A percentile compares a stretch with the other conserved stretches of the same genome.
Evolutionary conservation across 2,797 vertebrate species (phyloP).

Genomic region (Malurus splendens): DNA sequence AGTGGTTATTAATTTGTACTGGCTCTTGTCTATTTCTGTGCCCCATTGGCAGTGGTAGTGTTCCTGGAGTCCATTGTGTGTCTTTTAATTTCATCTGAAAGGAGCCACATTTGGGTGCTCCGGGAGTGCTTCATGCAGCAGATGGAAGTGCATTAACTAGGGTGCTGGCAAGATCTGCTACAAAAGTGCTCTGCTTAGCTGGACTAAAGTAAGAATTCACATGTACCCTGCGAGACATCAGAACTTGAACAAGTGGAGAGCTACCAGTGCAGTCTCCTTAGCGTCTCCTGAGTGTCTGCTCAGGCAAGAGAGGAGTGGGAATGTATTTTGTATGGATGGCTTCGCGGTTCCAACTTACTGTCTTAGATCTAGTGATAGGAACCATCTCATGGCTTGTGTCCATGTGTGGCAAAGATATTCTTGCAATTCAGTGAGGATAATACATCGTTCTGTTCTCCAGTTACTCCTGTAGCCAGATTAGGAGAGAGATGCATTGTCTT

Average conservation of each 20-base stretch:
- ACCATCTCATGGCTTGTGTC: not conserved
- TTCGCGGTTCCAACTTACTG: not conserved
- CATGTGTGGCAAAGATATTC: not conserved
- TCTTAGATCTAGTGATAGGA: not conserved
- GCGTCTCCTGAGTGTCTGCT: not conserved
- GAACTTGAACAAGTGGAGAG: not conserved
- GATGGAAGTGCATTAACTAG: not conserved
- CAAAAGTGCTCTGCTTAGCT: not conserved
- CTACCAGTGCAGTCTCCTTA: not conserved
- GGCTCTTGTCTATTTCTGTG: not conserved
- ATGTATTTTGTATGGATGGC: not conserved
- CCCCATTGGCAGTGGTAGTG: not conserved
- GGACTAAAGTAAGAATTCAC: not conserved
- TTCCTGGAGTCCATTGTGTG: not conserved
- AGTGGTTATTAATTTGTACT: not conserved
- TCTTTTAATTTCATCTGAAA: not conserved
- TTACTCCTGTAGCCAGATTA: not conserved
- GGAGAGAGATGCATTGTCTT: not conserved
- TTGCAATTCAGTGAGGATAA: not conserved
- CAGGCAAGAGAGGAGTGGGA: not conserved
- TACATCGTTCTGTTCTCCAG: not conserved
- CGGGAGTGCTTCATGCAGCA: not conserved
- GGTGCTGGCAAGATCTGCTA: not conserved
- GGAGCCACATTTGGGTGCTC: not conserved
- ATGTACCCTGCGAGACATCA: not conserved